A percentile compares a stretch with the other conserved stretches of the same genome.
Evolutionary conservation across 2,888 invertebrate genomes (phyloP).

Genomic region (Phrixothrix hirtus): DNA sequence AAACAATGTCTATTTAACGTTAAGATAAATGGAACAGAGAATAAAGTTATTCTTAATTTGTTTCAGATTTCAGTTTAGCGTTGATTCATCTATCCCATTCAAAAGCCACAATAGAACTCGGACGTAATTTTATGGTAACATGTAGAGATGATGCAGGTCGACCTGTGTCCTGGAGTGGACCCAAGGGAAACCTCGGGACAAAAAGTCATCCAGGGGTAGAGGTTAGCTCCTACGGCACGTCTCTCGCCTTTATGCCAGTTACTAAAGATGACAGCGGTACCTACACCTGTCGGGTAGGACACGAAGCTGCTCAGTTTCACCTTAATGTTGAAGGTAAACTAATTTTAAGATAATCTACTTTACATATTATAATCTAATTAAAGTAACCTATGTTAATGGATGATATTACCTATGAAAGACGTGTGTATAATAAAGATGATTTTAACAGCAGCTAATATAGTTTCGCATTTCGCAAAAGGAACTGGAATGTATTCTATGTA

Average conservation of each 20-base stretch:
- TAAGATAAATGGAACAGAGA: too few relatives aligned
- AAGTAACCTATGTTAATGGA: too few relatives aligned
- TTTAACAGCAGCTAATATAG: too few relatives aligned
- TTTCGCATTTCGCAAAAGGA: neutral
- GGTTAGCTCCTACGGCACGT: slow-evolving; percentile 41
- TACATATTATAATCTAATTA: too few relatives aligned
- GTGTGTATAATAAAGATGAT: too few relatives aligned
- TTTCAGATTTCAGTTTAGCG: slow-evolving; percentile 15
- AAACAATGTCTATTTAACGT: too few relatives aligned
- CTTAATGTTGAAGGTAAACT: slow-evolving; percentile 44
- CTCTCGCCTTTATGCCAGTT: slow-evolving; percentile 56
- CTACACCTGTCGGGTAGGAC: slow-evolving; percentile 62
- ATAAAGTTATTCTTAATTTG: slow-evolving; percentile 4
- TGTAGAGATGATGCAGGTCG: slow-evolving; percentile 39
- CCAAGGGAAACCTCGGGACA: slow-evolving; percentile 39
- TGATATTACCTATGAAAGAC: too few relatives aligned
- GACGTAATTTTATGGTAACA: slow-evolving; percentile 40
- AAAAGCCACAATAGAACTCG: slow-evolving; percentile 29
- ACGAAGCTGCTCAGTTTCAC: slow-evolving; percentile 45
- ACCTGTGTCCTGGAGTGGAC: slow-evolving; percentile 40
- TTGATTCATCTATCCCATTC: slow-evolving; percentile 18
- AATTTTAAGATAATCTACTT: slow-evolving; percentile 1
- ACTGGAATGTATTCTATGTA: too few relatives aligned
- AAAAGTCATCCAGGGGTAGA: slow-evolving; percentile 42
- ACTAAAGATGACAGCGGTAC: slow-evolving; percentile 61